phyloP scores from a whole-genome alignment of 2,888 invertebrate genomes.

The Volucella bombylans region DNA sequence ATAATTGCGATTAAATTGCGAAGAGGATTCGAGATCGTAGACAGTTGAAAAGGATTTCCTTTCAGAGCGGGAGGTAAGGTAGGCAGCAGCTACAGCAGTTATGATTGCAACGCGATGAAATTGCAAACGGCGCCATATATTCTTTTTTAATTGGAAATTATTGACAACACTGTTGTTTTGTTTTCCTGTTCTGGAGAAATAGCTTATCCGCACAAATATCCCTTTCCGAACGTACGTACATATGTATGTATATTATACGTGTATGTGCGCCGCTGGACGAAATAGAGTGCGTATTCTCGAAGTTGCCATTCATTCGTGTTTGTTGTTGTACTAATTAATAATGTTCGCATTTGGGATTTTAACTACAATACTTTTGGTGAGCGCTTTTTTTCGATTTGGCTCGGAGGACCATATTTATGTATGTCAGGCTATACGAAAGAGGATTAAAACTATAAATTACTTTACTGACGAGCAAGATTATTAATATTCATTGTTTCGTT shows the following conservation, averaged over 20 bases:
- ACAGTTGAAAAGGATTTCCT: conserved; percentile 3
- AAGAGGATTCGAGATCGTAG: not conserved
- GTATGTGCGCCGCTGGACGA: too few relatives aligned
- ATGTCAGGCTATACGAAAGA: conserved; percentile 2
- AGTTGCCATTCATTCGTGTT: not conserved
- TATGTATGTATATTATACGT: too few relatives aligned
- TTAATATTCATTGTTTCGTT: conserved; percentile 33
- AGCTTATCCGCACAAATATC: not conserved
- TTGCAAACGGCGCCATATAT: conserved; percentile 24
- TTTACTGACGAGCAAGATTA: conserved; percentile 25
- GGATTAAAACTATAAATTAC: conserved; percentile 42
- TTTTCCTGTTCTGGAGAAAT: not conserved
- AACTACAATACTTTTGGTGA: not conserved
- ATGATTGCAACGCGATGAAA: conserved; percentile 48
- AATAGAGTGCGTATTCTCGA: too few relatives aligned
- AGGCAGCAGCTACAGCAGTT: conserved; percentile 16
- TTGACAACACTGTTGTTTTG: conserved; percentile 24
- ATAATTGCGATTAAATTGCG: conserved; percentile 37
- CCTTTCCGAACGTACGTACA: too few relatives aligned
- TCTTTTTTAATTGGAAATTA: conserved; percentile 53
- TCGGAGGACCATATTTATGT: conserved; percentile 17
- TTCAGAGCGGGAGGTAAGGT: not conserved
- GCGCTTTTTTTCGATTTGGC: too few relatives aligned
- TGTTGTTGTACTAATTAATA: conserved; percentile 18
- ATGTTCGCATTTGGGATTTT: conserved; percentile 16